phyloP scores from a whole-genome alignment of 2,888 invertebrate genomes.

The Marasmarcha lunaedactyla region DNA sequence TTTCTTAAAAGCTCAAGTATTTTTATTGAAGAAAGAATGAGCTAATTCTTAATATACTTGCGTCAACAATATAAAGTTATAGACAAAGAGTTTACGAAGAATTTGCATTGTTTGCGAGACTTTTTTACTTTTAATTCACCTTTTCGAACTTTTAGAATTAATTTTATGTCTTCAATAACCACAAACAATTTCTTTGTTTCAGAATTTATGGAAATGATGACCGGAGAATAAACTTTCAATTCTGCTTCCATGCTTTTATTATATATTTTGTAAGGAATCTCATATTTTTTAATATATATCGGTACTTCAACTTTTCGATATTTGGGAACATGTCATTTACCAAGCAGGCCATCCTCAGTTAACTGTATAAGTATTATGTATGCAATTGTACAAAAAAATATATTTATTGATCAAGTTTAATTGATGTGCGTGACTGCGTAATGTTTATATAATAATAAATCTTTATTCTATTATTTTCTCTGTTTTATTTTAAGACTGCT shows the following conservation, averaged over 20 bases:
- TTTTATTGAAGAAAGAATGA: no score
- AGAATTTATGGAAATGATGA: constrained; percentile 98
- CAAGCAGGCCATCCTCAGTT: not conserved
- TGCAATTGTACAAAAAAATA: constrained; percentile 37
- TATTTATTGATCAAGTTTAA: constrained; percentile 44
- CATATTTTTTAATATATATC: constrained; percentile 27
- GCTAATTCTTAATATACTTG: no score
- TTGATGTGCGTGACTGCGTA: constrained; percentile 64
- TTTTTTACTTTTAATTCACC: no score
- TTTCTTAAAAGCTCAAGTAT: no score
- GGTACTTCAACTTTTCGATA: constrained; percentile 52
- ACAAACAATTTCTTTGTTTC: constrained; percentile 69
- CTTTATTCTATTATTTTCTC: constrained; percentile 48
- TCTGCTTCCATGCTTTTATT: constrained; percentile 30
- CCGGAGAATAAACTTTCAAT: constrained; percentile 80
- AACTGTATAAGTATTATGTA: constrained; percentile 52
- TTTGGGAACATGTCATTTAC: constrained; percentile 34
- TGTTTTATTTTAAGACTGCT: constrained; percentile 8
- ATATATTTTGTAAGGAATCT: constrained; percentile 52
- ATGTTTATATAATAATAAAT: constrained; percentile 67
- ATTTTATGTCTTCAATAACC: no score
- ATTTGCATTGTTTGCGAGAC: no score
- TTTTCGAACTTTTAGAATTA: no score
- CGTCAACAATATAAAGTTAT: no score
- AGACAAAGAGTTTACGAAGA: no score